Conservation (phyloP, 2,797 vertebrate genomes). For the Pyrrhura leucotis region DNA sequence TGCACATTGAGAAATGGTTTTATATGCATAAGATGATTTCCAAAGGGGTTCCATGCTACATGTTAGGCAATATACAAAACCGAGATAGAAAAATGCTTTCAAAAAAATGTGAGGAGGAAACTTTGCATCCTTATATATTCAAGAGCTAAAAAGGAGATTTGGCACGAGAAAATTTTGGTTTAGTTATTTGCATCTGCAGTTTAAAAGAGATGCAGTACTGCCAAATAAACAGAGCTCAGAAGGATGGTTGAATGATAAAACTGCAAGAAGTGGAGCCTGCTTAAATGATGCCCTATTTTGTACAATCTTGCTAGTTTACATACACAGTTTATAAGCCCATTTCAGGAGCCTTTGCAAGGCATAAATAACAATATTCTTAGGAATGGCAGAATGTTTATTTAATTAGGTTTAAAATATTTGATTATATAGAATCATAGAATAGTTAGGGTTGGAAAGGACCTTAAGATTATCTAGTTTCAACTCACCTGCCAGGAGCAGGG, state of each 20-base stretch:
- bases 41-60: background rate
- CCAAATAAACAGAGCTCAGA: background rate
- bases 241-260: background rate
- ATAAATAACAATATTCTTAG: background rate
- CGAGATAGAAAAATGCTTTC: background rate
- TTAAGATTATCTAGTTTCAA: no score
- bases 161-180: background rate
- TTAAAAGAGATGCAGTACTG: background rate
- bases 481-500: no score
- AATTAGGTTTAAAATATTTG: background rate
- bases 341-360: background rate
- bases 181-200: background rate
- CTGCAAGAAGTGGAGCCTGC: background rate
- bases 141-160: background rate
- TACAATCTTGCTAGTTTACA: background rate
- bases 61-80: background rate
- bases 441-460: no score
- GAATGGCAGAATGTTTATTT: background rate
- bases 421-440: background rate
- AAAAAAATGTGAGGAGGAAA: background rate
- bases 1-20: background rate
- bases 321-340: background rate
- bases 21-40: background rate
- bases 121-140: background rate
- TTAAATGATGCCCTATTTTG: background rate